Evolutionary conservation across 1,140 invertebrate genomes (phyloP).

Genomic region (Goniozus legneri): DNA sequence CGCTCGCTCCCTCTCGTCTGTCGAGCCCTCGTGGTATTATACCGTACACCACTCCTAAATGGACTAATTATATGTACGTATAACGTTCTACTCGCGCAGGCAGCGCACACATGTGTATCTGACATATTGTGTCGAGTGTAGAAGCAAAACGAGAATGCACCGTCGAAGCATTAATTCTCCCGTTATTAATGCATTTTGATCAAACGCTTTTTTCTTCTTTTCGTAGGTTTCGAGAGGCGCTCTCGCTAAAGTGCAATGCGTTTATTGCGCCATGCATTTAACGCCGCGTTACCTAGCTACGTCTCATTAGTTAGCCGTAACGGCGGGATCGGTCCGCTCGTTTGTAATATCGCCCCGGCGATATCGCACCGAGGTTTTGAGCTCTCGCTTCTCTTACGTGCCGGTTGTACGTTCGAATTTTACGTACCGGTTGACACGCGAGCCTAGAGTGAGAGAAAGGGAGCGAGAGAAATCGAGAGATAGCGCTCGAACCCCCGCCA

Average conservation of each 20-base stretch:
- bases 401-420: too few relatives aligned
- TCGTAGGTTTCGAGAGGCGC: too few relatives aligned
- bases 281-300: conserved; percentile 32
- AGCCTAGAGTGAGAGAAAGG: too few relatives aligned
- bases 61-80: conserved; percentile 20
- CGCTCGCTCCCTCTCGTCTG: too few relatives aligned
- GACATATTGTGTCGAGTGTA: conserved; percentile 15
- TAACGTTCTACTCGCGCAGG: not conserved
- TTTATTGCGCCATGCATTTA: conserved; percentile 43
- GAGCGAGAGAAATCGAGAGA: too few relatives aligned
- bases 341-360: conserved; percentile 21
- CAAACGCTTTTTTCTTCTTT: too few relatives aligned
- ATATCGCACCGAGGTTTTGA: too few relatives aligned
- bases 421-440: too few relatives aligned
- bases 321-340: conserved; percentile 17
- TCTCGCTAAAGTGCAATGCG: conserved; percentile 28
- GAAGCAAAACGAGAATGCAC: conserved; percentile 3
- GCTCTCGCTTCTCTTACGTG: not conserved
- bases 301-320: conserved; percentile 39
- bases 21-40: too few relatives aligned
- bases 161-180: conserved; percentile 33
- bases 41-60: conserved; percentile 20
- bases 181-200: conserved; percentile 49
- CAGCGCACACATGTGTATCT: conserved; percentile 5
- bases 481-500: too few relatives aligned